Evolutionary conservation across 2,888 invertebrate species (phyloP).

Genomic region (Ferrisia virgata): DNA sequence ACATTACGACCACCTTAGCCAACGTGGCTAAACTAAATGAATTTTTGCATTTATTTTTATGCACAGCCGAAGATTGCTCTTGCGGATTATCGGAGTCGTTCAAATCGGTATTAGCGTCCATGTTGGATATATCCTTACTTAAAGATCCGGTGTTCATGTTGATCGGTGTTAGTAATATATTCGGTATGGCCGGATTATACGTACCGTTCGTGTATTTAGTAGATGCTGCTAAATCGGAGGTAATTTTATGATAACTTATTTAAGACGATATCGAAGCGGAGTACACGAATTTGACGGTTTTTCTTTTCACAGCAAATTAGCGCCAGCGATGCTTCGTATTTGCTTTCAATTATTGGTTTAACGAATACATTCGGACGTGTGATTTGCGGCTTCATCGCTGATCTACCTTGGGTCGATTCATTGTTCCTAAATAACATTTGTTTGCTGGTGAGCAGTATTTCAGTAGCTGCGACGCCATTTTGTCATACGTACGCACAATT

Average conservation of each 20-base stretch:
- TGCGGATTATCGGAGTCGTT: conserved; percentile 83
- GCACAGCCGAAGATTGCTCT: conserved; percentile 52
- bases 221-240: conserved; percentile 64
- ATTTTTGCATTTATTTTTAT: not conserved
- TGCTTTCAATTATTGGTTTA: conserved; percentile 81
- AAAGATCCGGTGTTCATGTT: conserved; percentile 87
- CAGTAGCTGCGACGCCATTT: conserved; percentile 79
- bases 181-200: conserved; percentile 96
- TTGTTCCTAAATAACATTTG: conserved; percentile 90
- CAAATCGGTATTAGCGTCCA: conserved; percentile 77
- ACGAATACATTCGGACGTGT: conserved; percentile 93
- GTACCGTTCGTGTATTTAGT: conserved; percentile 95
- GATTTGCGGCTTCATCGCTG: conserved; percentile 83
- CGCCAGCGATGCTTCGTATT: conserved; percentile 67
- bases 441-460: conserved; percentile 81
- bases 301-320: conserved; percentile 65
- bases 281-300: not conserved
- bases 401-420: conserved; percentile 88
- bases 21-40: not conserved
- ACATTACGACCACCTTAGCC: not conserved
- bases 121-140: conserved; percentile 86
- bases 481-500: conserved; percentile 74
- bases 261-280: no score
- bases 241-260: conserved; percentile 44
- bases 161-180: conserved; percentile 88